A percentile compares a stretch with the other conserved stretches of the same genome.
phyloP scores from a whole-genome alignment of 2,888 invertebrate species.

The Omphaloscelis lunosa region DNA sequence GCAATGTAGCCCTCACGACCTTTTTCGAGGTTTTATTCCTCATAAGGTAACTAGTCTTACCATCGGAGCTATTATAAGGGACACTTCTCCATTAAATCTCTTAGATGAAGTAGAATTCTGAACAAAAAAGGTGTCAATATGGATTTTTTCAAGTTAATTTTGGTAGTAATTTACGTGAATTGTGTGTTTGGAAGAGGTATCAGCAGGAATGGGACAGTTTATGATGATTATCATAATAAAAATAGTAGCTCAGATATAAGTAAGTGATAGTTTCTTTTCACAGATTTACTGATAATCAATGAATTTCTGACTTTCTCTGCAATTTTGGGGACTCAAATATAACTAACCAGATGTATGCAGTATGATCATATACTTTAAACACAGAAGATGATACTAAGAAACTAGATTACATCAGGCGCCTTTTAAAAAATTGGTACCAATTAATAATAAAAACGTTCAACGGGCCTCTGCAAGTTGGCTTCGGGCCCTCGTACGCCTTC shows the following conservation, averaged over 20 bases:
- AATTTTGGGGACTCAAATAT: neutral
- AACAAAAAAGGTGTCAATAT: constrained; percentile 69
- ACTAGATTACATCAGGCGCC: no score
- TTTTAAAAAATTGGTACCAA: neutral
- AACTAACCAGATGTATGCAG: neutral
- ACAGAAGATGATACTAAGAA: neutral
- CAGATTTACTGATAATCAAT: neutral
- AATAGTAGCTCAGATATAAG: constrained; percentile 65
- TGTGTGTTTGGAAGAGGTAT: constrained; percentile 72
- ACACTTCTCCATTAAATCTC: constrained; percentile 71
- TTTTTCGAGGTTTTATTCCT: constrained; percentile 71
- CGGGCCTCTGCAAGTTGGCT: no score
- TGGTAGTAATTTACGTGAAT: constrained; percentile 71
- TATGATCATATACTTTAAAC: neutral
- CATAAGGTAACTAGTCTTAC: constrained; percentile 78
- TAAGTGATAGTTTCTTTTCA: constrained; percentile 37
- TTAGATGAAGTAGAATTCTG: constrained; percentile 75
- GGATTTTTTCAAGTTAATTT: constrained; percentile 71
- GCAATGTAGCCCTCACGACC: constrained; percentile 48
- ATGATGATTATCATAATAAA: constrained; percentile 55
- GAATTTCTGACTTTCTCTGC: neutral
- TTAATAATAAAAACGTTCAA: no score
- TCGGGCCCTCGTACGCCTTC: no score
- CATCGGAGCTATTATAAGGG: constrained; percentile 83
- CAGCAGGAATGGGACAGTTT: constrained; percentile 70